These are phyloP conservation scores for Boloria euphrosyne DNA, from an alignment of 2,888 invertebrate species.

Conservation along the genomic window DNA sequence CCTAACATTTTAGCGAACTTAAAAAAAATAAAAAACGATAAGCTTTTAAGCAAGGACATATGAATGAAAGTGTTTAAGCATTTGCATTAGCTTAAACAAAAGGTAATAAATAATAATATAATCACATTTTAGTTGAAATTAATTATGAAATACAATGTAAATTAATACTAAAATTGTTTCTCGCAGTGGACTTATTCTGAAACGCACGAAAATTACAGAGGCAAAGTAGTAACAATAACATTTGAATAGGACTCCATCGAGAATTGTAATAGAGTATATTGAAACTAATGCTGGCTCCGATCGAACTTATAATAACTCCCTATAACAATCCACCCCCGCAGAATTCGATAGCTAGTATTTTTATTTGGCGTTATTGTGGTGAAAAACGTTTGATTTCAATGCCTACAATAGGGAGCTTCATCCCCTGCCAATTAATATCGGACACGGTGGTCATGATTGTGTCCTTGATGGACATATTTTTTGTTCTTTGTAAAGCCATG, in stretches of 20 bases:
- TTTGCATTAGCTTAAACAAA: not conserved
- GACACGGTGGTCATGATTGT: conserved; percentile 74
- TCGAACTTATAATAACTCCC: conserved; percentile 33
- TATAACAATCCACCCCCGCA: conserved; percentile 66
- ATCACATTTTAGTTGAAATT: not conserved
- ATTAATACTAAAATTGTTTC: conserved; percentile 13
- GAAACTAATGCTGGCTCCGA: conserved; percentile 33
- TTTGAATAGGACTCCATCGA: conserved; percentile 38
- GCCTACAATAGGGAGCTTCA: conserved; percentile 58
- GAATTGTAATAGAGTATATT: conserved; percentile 36
- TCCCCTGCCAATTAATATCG: conserved; percentile 80
- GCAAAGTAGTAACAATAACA: conserved; percentile 37
- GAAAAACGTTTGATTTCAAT: conserved; percentile 68
- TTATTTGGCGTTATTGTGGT: conserved; percentile 65
- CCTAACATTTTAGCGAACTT: not conserved
- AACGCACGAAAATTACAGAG: conserved; percentile 30
- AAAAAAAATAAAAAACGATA: not conserved
- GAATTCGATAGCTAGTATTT: conserved; percentile 69
- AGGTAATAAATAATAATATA: not conserved
- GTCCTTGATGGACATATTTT: conserved; percentile 71
- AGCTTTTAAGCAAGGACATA: not conserved
- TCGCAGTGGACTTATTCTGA: conserved; percentile 29
- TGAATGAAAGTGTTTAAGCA: too few species aligned
- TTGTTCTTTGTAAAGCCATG: conserved; percentile 51
- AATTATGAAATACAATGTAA: conserved; percentile 11